Evolutionary conservation across 1,140 invertebrate species (phyloP).

Genomic region (Danaus plexippus): DNA sequence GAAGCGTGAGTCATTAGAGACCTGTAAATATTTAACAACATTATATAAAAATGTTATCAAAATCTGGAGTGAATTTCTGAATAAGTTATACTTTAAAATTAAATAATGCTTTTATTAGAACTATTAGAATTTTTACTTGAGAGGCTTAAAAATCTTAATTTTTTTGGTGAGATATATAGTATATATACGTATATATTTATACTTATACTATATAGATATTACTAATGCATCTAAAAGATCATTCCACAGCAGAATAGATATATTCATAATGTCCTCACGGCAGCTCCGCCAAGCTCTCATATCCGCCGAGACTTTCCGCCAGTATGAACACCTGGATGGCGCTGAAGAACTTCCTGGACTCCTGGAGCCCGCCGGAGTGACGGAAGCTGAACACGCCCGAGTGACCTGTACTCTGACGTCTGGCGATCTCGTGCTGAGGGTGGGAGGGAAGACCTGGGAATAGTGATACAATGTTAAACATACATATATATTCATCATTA

Average conservation of each 20-base stretch:
- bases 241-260: neutral
- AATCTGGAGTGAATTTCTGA: too few relatives aligned
- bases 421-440: constrained; percentile 89
- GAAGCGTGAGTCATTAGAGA: constrained; percentile 87
- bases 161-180: too few relatives aligned
- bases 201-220: neutral
- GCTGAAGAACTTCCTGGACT: constrained; percentile 85
- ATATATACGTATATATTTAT: too few relatives aligned
- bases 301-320: constrained; percentile 97
- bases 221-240: neutral
- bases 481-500: constrained; percentile 4
- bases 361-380: constrained; percentile 83
- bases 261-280: constrained; percentile 77
- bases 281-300: constrained; percentile 91
- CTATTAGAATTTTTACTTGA: too few relatives aligned
- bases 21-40: constrained; percentile 50
- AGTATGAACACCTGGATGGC: constrained; percentile 87
- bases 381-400: constrained; percentile 96
- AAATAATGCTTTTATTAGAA: too few relatives aligned
- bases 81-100: too few relatives aligned
- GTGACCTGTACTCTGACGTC: constrained; percentile 89
- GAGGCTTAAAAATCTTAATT: too few relatives aligned
- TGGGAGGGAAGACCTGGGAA: constrained; percentile 87
- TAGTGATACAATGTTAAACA: constrained; percentile 3
- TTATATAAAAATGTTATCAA: constrained; percentile 4